Evolutionary conservation across 2,797 vertebrate species (phyloP).

Genomic region (Sphaeramia orbicularis): DNA sequence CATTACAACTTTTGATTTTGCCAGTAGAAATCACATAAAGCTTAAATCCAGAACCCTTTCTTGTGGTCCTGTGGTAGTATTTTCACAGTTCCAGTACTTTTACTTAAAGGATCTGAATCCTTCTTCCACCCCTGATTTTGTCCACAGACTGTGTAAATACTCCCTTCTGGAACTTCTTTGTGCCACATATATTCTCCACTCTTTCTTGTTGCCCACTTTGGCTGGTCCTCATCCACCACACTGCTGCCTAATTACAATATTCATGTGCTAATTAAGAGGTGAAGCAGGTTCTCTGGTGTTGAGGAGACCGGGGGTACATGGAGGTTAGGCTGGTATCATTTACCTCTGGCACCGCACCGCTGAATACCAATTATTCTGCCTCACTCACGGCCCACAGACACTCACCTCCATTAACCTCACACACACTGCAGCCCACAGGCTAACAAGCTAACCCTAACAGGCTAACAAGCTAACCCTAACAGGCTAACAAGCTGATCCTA

Average conservation of each 20-base stretch:
- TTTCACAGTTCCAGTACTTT: too few relatives aligned
- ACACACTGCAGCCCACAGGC: constrained; percentile 29
- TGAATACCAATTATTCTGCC: constrained; percentile 70
- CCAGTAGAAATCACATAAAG: too few relatives aligned
- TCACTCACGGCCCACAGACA: constrained; percentile 23
- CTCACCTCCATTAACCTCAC: constrained; percentile 37
- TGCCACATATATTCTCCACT: constrained; percentile 13
- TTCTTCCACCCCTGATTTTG: too few relatives aligned
- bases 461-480: too few relatives aligned
- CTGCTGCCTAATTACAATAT: constrained; percentile 87
- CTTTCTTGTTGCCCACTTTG: constrained; percentile 41
- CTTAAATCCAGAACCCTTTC: too few relatives aligned
- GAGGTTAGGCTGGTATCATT: constrained; percentile 69
- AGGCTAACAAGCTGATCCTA: too few relatives aligned
- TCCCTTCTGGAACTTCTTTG: background rate
- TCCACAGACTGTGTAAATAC: background rate
- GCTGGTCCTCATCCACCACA: constrained; percentile 5
- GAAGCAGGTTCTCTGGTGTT: constrained; percentile 79
- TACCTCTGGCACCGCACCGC: constrained; percentile 65
- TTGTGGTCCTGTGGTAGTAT: too few relatives aligned
- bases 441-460: constrained; percentile 21
- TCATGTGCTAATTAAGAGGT: constrained; percentile 90
- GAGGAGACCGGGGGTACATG: constrained; percentile 55
- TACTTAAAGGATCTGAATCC: too few relatives aligned
- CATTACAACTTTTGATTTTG: too few relatives aligned